These are phyloP conservation scores for Menura novaehollandiae DNA, from an alignment of 2,113 vertebrate species.

Conservation along the genomic window DNA sequence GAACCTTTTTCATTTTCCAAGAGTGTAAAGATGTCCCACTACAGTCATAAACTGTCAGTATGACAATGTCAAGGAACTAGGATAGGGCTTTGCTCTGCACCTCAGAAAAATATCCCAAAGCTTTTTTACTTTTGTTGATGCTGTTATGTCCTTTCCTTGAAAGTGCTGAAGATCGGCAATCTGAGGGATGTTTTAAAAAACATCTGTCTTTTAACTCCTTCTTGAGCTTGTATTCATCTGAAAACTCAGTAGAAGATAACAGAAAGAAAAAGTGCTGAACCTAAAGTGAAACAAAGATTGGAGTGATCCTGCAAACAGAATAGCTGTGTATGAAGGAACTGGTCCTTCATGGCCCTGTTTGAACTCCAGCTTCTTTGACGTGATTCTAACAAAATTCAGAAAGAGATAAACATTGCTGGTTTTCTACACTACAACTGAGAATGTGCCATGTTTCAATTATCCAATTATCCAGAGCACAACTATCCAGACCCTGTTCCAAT, in stretches of 20 bases:
- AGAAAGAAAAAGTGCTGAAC: neutral
- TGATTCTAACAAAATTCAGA: neutral
- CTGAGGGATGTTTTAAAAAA: neutral
- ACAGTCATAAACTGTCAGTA: neutral
- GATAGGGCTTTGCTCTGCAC: neutral
- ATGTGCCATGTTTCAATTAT: neutral
- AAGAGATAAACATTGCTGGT: neutral
- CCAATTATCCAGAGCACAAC: neutral
- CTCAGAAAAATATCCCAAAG: neutral
- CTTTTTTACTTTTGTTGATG: neutral
- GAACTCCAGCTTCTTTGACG: neutral
- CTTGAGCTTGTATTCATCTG: neutral
- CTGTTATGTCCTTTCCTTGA: neutral
- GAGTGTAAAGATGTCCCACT: neutral
- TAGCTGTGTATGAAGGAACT: neutral
- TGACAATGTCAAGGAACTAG: neutral
- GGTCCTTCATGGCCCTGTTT: neutral
- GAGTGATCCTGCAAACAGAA: neutral
- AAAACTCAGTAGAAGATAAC: neutral
- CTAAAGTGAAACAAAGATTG: neutral
- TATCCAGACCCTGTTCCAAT: neutral
- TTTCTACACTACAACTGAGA: neutral
- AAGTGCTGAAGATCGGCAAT: neutral
- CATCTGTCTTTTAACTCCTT: neutral
- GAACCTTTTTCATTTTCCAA: neutral